These are phyloP conservation scores for Leptinotarsa rubiginosa DNA, from an alignment of 2,888 invertebrate species.

Conservation along the genomic window DNA sequence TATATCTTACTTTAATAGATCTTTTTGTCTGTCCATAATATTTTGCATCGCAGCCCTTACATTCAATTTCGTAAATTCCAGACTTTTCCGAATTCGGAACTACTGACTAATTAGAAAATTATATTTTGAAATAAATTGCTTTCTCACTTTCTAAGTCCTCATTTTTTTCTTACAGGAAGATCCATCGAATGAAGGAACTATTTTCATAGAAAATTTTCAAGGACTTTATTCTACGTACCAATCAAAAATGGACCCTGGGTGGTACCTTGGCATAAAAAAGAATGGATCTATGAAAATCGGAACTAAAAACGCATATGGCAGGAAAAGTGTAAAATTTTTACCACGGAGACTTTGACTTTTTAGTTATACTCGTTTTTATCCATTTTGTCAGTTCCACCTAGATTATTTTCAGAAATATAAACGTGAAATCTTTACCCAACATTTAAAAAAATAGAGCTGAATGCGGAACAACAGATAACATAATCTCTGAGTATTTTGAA, in stretches of 20 bases:
- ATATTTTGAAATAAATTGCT: too few relatives aligned
- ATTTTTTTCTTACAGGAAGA: slow-evolving; percentile 55
- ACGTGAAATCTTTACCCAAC: too few relatives aligned
- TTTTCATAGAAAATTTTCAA: slow-evolving; percentile 68
- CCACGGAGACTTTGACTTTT: slow-evolving; percentile 53
- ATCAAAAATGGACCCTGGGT: slow-evolving; percentile 63
- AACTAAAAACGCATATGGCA: slow-evolving; percentile 67
- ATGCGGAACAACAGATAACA: too few relatives aligned
- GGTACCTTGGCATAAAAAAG: slow-evolving; percentile 71
- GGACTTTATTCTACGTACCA: slow-evolving; percentile 69
- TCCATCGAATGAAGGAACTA: slow-evolving; percentile 64
- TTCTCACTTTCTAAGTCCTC: not conserved
- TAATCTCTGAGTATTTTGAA: too few relatives aligned
- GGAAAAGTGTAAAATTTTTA: slow-evolving; percentile 70
- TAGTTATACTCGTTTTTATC: not conserved
- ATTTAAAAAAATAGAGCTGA: too few relatives aligned
- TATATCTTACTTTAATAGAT: too few relatives aligned
- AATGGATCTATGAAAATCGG: slow-evolving; percentile 70
- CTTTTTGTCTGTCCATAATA: too few relatives aligned
- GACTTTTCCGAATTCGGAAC: too few relatives aligned
- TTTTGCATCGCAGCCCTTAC: too few relatives aligned
- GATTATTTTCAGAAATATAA: too few relatives aligned
- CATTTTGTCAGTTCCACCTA: not conserved
- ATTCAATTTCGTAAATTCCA: too few relatives aligned
- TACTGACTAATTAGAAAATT: too few relatives aligned